A percentile compares a stretch with the other conserved stretches of the same genome.
Evolutionary conservation across 2,113 vertebrate genomes (phyloP).

Genomic region (Corapipo altera): DNA sequence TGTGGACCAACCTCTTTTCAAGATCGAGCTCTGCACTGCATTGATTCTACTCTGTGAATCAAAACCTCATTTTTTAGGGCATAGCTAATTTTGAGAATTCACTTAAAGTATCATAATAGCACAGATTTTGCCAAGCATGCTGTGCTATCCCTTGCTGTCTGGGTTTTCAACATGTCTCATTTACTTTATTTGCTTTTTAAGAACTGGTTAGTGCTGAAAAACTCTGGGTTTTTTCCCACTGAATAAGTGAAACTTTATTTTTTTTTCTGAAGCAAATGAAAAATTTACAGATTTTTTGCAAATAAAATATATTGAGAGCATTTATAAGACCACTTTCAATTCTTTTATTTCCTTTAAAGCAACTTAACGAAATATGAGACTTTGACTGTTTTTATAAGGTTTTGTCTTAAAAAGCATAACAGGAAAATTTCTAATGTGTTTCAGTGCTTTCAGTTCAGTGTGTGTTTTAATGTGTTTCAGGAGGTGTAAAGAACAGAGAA

Average conservation of each 20-base stretch:
- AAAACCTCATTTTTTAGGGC: not conserved
- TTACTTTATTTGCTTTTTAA: not conserved
- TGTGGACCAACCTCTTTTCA: not conserved
- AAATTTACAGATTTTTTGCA: not conserved
- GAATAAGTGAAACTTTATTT: not conserved
- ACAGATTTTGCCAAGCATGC: not conserved
- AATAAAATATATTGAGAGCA: not conserved
- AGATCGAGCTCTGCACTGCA: not conserved
- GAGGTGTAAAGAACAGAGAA: not conserved
- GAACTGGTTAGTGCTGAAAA: not conserved
- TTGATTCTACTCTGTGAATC: not conserved
- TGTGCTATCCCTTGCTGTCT: not conserved
- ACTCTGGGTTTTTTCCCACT: not conserved
- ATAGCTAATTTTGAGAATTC: not conserved
- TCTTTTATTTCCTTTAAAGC: not conserved
- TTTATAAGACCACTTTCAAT: not conserved
- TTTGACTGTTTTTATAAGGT: not conserved
- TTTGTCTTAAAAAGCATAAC: not conserved
- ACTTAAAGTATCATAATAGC: not conserved
- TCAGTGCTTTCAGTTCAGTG: not conserved
- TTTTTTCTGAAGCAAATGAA: not conserved
- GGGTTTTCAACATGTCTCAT: not conserved
- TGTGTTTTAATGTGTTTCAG: not conserved
- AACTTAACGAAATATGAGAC: not conserved
- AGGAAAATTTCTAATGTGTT: conserved; percentile 46